Evolutionary conservation across 1,140 invertebrate species (phyloP).

Genomic region (Solen grandis): DNA sequence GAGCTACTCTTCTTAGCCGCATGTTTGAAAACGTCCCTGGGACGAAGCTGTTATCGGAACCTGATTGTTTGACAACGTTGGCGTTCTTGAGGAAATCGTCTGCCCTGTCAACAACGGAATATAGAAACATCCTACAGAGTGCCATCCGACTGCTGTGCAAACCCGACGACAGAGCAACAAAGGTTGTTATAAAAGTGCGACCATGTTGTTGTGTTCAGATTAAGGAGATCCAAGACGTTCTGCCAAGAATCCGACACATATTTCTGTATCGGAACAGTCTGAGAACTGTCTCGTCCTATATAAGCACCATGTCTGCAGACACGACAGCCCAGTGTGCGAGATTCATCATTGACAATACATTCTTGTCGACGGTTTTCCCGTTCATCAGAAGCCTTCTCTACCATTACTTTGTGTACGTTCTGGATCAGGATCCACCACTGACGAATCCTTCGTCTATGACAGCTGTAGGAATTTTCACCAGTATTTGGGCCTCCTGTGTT

Average conservation of each 20-base stretch:
- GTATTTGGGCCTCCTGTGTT: conserved; percentile 72
- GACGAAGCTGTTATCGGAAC: conserved; percentile 70
- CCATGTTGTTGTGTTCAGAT: conserved; percentile 69
- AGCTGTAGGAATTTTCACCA: conserved; percentile 69
- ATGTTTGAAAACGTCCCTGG: conserved; percentile 74
- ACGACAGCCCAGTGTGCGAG: conserved; percentile 63
- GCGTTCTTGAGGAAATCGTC: conserved; percentile 66
- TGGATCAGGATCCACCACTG: conserved; percentile 63
- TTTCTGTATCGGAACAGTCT: conserved; percentile 77
- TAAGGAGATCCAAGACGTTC: conserved; percentile 65
- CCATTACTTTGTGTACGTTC: conserved; percentile 63
- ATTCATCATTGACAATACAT: conserved; percentile 70
- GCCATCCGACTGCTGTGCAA: conserved; percentile 75
- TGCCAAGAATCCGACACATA: conserved; percentile 71
- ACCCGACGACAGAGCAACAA: conserved; percentile 71
- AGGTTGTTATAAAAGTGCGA: conserved; percentile 72
- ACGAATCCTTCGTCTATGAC: conserved; percentile 55
- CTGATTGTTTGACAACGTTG: conserved; percentile 72
- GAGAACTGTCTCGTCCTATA: conserved; percentile 70
- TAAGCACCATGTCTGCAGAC: conserved; percentile 65
- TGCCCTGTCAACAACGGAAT: conserved; percentile 66
- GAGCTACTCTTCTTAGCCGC: conserved; percentile 70
- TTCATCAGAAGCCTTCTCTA: conserved; percentile 69
- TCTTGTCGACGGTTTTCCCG: conserved; percentile 70
- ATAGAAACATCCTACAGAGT: conserved; percentile 72